Percentiles rank a stretch among this genome's conserved stretches.
Evolutionary conservation across 1,140 invertebrate genomes (phyloP).

Genomic region (Papilio aristodemus): DNA sequence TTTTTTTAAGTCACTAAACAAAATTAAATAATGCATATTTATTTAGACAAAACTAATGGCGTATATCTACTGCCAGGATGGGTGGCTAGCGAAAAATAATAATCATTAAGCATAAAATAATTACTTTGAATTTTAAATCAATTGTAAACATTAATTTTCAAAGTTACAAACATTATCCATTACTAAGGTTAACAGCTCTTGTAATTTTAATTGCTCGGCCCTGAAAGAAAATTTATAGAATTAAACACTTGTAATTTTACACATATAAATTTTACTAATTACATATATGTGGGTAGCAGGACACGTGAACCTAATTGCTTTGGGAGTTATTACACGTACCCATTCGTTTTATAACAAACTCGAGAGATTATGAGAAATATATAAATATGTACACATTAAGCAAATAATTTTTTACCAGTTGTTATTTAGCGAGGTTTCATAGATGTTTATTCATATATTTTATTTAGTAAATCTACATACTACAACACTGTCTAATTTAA

Average conservation of each 20-base stretch:
- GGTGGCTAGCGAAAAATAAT: no score
- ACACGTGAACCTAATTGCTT: slow-evolving; percentile 22
- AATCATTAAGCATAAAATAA: no score
- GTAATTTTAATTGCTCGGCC: slow-evolving; percentile 12
- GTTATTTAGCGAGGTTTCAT: not conserved
- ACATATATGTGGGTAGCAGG: slow-evolving; percentile 19
- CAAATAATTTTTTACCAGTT: not conserved
- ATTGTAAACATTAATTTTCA: no score
- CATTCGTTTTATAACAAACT: slow-evolving; percentile 17
- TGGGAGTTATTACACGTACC: slow-evolving; percentile 19
- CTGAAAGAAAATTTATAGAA: slow-evolving; percentile 17
- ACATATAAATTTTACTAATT: slow-evolving; percentile 22
- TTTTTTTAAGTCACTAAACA: no score
- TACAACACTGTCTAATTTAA: no score
- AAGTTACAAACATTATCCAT: not conserved
- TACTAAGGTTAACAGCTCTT: not conserved
- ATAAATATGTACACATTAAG: not conserved
- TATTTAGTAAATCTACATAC: no score
- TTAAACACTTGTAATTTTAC: slow-evolving; percentile 16
- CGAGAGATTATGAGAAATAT: not conserved
- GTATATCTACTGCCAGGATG: no score
- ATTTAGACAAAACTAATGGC: no score
- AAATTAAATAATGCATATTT: no score
- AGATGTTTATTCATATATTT: not conserved
- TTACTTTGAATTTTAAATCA: no score